A percentile compares a stretch with the other conserved stretches of the same genome.
Conservation (phyloP, 2,888 invertebrate species). For the Limenitis camilla region DNA sequence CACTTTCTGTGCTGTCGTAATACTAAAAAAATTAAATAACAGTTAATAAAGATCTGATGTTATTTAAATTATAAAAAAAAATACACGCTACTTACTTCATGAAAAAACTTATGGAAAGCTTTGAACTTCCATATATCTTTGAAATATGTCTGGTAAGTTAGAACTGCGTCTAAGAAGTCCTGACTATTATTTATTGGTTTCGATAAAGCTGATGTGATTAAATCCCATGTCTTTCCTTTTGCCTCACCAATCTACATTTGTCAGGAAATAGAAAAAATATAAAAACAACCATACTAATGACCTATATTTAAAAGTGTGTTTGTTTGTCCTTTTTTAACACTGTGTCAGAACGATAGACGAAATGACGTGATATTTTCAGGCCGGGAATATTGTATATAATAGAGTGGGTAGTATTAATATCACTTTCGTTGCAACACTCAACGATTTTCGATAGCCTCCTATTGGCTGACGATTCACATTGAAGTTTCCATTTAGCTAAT, state of each 20-base stretch:
- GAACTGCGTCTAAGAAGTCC: conserved; percentile 80
- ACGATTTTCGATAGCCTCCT: too few relatives aligned
- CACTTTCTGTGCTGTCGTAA: conserved; percentile 79
- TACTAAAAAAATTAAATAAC: conserved; percentile 62
- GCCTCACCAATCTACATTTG: conserved; percentile 60
- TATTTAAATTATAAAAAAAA: not conserved
- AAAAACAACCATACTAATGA: too few relatives aligned
- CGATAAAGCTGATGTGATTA: conserved; percentile 79
- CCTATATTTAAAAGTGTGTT: too few relatives aligned
- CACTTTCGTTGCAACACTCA: too few relatives aligned
- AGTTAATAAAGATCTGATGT: too few relatives aligned
- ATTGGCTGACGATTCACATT: too few relatives aligned
- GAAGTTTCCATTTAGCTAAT: too few relatives aligned
- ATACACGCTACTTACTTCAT: conserved; percentile 63
- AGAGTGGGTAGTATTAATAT: too few relatives aligned
- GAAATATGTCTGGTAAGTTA: conserved; percentile 82
- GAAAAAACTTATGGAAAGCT: conserved; percentile 80
- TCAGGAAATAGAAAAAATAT: conserved; percentile 5
- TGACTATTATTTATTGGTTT: conserved; percentile 77
- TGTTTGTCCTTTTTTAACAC: too few relatives aligned
- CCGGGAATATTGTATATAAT: too few relatives aligned
- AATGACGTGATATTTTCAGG: too few relatives aligned
- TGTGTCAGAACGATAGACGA: too few relatives aligned
- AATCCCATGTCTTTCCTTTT: conserved; percentile 78
- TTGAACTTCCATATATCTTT: conserved; percentile 78